Base-by-base conservation (phyloP, 1,140 invertebrate genomes). In the Ylistrum balloti region DNA sequence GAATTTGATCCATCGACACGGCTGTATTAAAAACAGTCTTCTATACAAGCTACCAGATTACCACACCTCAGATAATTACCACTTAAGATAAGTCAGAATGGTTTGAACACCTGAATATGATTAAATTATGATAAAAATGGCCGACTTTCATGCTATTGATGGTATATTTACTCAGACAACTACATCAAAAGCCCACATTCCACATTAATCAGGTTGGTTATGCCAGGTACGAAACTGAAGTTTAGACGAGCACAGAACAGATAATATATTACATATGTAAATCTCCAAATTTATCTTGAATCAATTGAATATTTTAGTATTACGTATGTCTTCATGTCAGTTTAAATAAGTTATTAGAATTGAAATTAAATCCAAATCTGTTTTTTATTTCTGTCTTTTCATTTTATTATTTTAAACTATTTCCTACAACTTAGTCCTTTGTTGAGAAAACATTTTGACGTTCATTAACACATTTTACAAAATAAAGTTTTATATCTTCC, bases 31-130 rank as follows among this genome's bases (percentile, higher is more conserved):
- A 74, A 74, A 11, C 56, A 74, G 56, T 74, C n/a, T 28, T n/a
- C 56, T 74, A 28, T 5, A 17, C 56, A 28, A n/a, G 1, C 5
- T 74, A 74, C 22, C 56, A 28, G 56, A 74, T n/a, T 9, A 28
- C 56, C 56, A 74, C 56, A 5, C n/a, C 22, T 74, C 22, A n/a
- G 2, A 9, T n/a, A 74, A 74, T 74, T 74, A 28, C 56, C 56
- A 74, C 56, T 74, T 74, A 17, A 74, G 13, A 11, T 74, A 74
- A 74, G 56, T 74, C 56, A 74, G 56, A 74, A 74, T n/a, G n/a
- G 56, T 74, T 74, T 74, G 56, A 74, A 74, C 56, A 74, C 56
- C 22, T 74, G 56, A 74, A 74, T 74, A 74, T 74, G 56, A 74
- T 74, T 74, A 74, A 74, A 74, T 74, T 74, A 74, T 9, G n/a